A percentile compares a stretch with the other conserved stretches of the same genome.
Evolutionary conservation across 2,113 vertebrate species (phyloP).

Genomic region (Toxotes chatareus): DNA sequence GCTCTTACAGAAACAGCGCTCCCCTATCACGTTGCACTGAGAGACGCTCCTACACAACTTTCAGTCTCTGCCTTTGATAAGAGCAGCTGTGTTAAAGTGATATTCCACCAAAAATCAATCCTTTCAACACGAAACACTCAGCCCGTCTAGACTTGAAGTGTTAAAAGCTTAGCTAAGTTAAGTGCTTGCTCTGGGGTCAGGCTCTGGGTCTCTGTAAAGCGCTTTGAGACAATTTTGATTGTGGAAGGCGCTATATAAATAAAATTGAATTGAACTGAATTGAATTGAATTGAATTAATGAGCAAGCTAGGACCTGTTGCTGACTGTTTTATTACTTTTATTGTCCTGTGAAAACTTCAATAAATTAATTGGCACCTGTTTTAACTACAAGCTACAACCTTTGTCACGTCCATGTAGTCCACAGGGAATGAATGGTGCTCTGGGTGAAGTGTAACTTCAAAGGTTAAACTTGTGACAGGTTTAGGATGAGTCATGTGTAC

Average conservation of each 20-base stretch:
- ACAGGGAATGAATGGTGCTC: background rate
- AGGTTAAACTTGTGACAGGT: background rate
- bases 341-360: no score
- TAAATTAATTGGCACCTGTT: no score
- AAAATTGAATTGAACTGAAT: no score
- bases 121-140: background rate
- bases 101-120: background rate
- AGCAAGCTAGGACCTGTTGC: no score
- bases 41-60: slow-evolving; percentile 42
- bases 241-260: no score
- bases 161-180: background rate
- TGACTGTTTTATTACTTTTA: no score
- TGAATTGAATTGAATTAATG: no score
- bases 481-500: slow-evolving; percentile 9
- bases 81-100: slow-evolving; percentile 10
- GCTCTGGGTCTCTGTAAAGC: no score
- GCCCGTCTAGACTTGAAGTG: background rate
- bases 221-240: no score
- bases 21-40: slow-evolving; percentile 34
- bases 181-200: no score
- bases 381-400: no score
- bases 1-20: slow-evolving; percentile 35
- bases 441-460: background rate
- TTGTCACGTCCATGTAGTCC: no score
- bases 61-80: slow-evolving; percentile 40